These are phyloP conservation scores for Coendou prehensilis DNA, from an alignment of 2,797 vertebrate genomes.

Conservation along the genomic window DNA sequence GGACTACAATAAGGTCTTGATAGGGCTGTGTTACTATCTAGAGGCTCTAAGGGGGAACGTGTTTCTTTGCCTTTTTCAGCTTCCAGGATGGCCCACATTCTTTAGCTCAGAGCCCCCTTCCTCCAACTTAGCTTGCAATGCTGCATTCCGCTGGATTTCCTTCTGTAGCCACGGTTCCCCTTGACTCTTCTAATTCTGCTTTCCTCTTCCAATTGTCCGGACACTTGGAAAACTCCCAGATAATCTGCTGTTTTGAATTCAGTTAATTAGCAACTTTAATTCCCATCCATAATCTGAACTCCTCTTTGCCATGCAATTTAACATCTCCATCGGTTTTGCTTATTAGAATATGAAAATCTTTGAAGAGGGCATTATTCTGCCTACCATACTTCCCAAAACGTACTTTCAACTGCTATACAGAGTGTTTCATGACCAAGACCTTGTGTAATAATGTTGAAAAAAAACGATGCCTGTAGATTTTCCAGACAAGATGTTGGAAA, in stretches of 20 bases:
- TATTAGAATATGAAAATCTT: neutral
- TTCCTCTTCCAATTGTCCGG: neutral
- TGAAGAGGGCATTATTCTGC: neutral
- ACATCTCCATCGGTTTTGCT: neutral
- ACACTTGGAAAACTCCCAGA: neutral
- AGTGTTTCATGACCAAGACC: neutral
- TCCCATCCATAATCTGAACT: neutral
- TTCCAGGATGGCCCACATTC: neutral
- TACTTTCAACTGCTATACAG: neutral
- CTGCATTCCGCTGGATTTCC: neutral
- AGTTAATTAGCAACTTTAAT: neutral
- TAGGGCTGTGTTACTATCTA: neutral
- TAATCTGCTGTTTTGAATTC: neutral
- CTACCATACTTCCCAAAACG: neutral
- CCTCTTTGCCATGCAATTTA: neutral
- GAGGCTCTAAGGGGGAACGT: neutral
- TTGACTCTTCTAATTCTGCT: neutral
- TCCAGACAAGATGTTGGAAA: neutral
- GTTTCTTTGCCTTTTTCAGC: neutral
- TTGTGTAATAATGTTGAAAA: neutral
- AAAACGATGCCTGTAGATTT: neutral
- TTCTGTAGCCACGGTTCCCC: neutral
- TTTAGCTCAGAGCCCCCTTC: accelerated
- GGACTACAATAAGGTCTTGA: no score
- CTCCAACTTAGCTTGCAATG: neutral